Base-by-base conservation (phyloP, 1,140 invertebrate species). In the Aphelinus atriplicis region DNA sequence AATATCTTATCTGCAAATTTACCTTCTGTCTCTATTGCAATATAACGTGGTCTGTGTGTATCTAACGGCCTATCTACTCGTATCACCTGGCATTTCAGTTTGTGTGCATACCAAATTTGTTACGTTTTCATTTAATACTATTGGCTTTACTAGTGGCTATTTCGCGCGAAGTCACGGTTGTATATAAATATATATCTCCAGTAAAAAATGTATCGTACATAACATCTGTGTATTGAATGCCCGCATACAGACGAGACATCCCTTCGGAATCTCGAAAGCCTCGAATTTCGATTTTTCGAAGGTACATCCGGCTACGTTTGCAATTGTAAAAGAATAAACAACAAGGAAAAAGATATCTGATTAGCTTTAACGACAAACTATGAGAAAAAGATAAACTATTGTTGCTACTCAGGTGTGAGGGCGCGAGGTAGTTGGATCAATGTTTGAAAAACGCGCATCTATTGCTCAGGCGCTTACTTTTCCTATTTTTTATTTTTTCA, bases 181-280 rank as follows among this genome's bases (percentile, higher is more conserved):
- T 48, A 58, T 47, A 72, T 48, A 66, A 50, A 73, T 58, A 73
- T 65, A 67, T 73, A 64, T 73, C 56, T 68, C 10, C 46, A 63
- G 72, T 73, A 67, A 73, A 73, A 73, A 68, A 42, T 60, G 55
- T 73, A 73, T 73, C 62, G 72, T 73, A 73, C 72, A 73, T 64
- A 72, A 73, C 71, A 66, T 60, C 7, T 74, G 46, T 48, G 53
- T 58, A 63, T 48, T 57, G 45, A 56, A 45, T n/a, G 9, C 7
- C n/a, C 45, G 55, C 47, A 26, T 26, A 55, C 3, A 56, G n/a
- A 10, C 1, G n/a, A 48, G 66, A 67, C 53, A 56, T 67, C 65
- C 65, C 3, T 55, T 46, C 42, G 2, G 26, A 26, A 26, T 26
- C 26, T 26, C 26, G 26, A 26, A 26, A 26, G 26, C 26, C 26